Conservation (phyloP, 1,140 invertebrate genomes). For the Drosophila miranda region DNA sequence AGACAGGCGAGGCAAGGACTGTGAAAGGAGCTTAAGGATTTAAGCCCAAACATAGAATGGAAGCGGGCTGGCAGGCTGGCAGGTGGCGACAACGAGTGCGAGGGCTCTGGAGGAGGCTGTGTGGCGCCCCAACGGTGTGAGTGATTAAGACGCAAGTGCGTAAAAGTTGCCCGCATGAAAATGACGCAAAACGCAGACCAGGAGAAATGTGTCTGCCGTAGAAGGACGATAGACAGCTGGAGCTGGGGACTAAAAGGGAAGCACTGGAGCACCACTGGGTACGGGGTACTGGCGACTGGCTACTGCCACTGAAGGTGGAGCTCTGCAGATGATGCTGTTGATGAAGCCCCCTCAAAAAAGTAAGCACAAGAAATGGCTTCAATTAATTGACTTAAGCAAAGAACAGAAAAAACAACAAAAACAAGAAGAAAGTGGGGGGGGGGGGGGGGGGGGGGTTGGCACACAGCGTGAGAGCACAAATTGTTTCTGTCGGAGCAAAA, state of each 20-base stretch:
- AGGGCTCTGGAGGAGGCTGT: too few species aligned
- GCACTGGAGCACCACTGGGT: background rate
- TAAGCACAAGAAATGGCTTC: slow-evolving; percentile 54
- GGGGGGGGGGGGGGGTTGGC: too few species aligned
- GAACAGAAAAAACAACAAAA: slow-evolving; percentile 10
- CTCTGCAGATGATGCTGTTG: too few species aligned
- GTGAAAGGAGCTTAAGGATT: slow-evolving; percentile 63
- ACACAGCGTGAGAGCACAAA: slow-evolving; percentile 2
- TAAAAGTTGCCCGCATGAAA: slow-evolving; percentile 56
- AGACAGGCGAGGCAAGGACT: slow-evolving; percentile 27
- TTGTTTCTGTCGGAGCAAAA: slow-evolving; percentile 7
- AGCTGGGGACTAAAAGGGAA: background rate
- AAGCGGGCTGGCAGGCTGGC: background rate
- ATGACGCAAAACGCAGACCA: slow-evolving; percentile 46
- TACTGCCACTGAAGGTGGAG: too few species aligned
- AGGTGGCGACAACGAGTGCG: background rate
- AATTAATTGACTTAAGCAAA: slow-evolving; percentile 61
- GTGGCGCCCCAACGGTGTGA: slow-evolving; percentile 45
- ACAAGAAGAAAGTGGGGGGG: slow-evolving; percentile 1
- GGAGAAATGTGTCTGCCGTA: background rate
- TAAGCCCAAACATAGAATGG: slow-evolving; percentile 38
- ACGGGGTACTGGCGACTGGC: too few species aligned
- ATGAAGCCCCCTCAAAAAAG: slow-evolving; percentile 4
- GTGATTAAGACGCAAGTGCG: slow-evolving; percentile 68
- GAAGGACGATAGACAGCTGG: background rate